These are phyloP conservation scores for Chlamydotis undulata DNA, from an alignment of 2,113 vertebrate genomes.

Conservation along the genomic window DNA sequence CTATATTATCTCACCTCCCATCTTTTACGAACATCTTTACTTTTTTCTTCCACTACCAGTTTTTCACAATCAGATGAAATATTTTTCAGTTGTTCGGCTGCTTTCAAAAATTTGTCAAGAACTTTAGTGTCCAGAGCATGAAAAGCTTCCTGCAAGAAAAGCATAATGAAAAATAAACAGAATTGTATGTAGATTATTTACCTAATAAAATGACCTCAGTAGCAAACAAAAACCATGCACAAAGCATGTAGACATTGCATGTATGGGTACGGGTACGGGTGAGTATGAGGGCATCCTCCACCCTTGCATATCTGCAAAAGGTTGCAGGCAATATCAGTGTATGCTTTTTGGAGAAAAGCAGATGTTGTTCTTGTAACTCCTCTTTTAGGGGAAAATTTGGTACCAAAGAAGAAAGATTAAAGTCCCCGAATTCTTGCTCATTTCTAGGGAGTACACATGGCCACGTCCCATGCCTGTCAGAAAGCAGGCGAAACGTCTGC, in stretches of 20 bases:
- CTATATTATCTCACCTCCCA: constrained; percentile 86
- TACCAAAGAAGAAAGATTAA: background rate
- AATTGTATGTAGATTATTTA: background rate
- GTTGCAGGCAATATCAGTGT: background rate
- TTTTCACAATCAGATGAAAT: constrained; percentile 76
- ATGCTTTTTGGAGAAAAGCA: background rate
- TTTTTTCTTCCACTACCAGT: constrained; percentile 80
- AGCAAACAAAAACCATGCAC: background rate
- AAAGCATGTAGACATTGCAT: background rate
- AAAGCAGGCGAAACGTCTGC: background rate
- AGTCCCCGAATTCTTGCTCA: background rate
- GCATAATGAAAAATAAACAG: background rate
- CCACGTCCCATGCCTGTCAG: accelerated
- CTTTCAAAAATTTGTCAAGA: constrained; percentile 86
- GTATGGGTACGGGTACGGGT: no score
- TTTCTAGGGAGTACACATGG: accelerated
- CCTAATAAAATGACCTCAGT: background rate
- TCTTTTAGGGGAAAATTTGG: background rate
- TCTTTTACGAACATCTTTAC: constrained; percentile 77
- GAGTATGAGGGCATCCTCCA: background rate
- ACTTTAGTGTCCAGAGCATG: constrained; percentile 78
- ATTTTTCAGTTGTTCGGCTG: constrained; percentile 85
- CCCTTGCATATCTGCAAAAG: background rate
- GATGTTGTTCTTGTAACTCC: background rate
- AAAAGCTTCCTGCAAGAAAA: constrained; percentile 79